Evolutionary conservation across 1,140 invertebrate species (phyloP).

Genomic region (Andrena cerasifolii): DNA sequence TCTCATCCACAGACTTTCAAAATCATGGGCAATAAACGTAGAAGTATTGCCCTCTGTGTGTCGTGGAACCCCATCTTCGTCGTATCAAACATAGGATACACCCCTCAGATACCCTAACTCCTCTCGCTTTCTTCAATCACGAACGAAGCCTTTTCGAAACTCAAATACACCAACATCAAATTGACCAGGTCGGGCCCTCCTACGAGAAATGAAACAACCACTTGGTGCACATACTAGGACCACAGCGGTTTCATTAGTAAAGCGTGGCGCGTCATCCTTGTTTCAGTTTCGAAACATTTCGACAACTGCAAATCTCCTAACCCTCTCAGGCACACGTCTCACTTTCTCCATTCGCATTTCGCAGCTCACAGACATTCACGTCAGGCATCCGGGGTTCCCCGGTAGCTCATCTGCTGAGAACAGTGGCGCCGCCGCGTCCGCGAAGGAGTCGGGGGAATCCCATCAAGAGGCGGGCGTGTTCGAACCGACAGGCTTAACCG

Average conservation of each 20-base stretch:
- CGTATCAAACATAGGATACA: slow-evolving; percentile 23
- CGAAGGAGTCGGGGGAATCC: too few species aligned
- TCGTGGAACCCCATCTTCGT: slow-evolving; percentile 20
- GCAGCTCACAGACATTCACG: neutral
- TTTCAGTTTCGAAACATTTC: neutral
- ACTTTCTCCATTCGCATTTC: neutral
- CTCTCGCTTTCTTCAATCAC: neutral
- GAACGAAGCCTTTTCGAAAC: slow-evolving; percentile 14
- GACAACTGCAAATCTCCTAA: slow-evolving; percentile 8
- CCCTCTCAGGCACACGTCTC: slow-evolving; percentile 4
- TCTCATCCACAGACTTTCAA: neutral
- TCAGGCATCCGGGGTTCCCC: neutral
- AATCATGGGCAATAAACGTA: neutral
- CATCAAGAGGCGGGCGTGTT: slow-evolving; percentile 2
- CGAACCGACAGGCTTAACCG: neutral
- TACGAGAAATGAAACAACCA: neutral
- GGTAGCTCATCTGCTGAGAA: too few species aligned
- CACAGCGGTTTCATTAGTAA: neutral
- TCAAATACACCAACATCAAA: too few species aligned
- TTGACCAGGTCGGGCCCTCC: neutral
- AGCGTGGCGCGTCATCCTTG: neutral
- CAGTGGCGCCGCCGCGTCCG: too few species aligned
- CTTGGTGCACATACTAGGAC: too few species aligned
- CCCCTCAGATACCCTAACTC: neutral
- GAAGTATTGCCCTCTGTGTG: neutral